A percentile compares a stretch with the other conserved stretches of the same genome.
These are phyloP conservation scores for Eupithecia tripunctaria DNA, from an alignment of 2,888 invertebrate genomes.

Conservation along the genomic window DNA sequence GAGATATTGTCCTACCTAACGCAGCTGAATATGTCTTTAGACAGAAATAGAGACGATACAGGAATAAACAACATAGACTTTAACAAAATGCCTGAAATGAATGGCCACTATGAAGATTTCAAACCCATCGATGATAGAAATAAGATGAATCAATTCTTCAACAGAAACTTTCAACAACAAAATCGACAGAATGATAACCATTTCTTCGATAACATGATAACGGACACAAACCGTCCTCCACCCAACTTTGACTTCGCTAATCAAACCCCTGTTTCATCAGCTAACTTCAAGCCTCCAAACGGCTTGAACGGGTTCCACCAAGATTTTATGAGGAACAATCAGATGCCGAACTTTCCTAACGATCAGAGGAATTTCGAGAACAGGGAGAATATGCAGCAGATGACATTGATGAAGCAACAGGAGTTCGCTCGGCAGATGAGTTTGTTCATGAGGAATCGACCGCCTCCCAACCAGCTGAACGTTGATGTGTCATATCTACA, in stretches of 20 bases:
- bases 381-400: constrained; percentile 68
- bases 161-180: constrained; percentile 61
- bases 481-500: constrained; percentile 78
- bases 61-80: constrained; percentile 65
- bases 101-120: constrained; percentile 69
- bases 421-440: constrained; percentile 78
- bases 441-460: constrained; percentile 72
- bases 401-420: constrained; percentile 70
- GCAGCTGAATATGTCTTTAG: constrained; percentile 67
- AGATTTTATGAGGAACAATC: constrained; percentile 70
- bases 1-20: constrained; percentile 72
- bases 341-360: constrained; percentile 65
- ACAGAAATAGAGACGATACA: constrained; percentile 64
- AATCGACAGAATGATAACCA: constrained; percentile 67
- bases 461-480: constrained; percentile 74
- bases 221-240: constrained; percentile 65
- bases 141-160: constrained; percentile 62
- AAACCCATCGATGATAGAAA: constrained; percentile 63
- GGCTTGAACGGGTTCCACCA: constrained; percentile 74
- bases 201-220: constrained; percentile 69
- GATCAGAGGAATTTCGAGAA: constrained; percentile 69
- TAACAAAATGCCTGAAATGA: constrained; percentile 68
- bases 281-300: constrained; percentile 56
- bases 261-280: constrained; percentile 59
- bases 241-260: constrained; percentile 68